Percentiles rank a stretch among this genome's conserved stretches.
Conservation (phyloP, 2,797 vertebrate species). For the Poliocrania exsul region DNA sequence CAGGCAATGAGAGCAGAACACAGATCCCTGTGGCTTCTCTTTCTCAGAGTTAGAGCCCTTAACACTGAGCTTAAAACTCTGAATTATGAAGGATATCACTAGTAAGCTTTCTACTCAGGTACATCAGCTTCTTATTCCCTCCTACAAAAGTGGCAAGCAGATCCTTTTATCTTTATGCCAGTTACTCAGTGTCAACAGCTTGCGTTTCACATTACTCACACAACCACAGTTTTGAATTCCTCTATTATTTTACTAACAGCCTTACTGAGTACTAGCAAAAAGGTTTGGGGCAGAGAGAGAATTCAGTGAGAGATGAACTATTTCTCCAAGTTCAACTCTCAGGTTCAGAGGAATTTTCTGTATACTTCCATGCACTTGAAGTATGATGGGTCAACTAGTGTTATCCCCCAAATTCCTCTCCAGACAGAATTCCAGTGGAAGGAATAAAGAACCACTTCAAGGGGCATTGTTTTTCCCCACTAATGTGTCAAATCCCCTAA, state of each 20-base stretch:
- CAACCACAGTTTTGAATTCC: neutral
- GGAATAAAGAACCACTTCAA: slow-evolving; percentile 18
- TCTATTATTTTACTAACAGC: neutral
- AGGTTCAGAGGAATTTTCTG: neutral
- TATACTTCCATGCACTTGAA: neutral
- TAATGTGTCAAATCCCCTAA: neutral
- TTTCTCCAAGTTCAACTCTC: neutral
- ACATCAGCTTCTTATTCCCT: neutral
- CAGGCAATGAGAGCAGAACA: neutral
- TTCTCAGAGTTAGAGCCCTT: neutral
- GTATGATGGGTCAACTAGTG: neutral
- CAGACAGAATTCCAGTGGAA: neutral
- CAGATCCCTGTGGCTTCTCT: neutral
- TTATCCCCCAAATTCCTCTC: neutral
- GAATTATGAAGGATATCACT: neutral
- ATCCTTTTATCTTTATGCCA: neutral
- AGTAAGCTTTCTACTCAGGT: neutral
- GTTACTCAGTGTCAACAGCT: neutral
- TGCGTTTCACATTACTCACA: neutral
- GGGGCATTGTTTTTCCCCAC: neutral
- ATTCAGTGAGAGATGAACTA: neutral
- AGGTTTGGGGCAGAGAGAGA: neutral
- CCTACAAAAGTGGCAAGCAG: neutral
- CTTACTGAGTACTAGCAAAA: neutral
- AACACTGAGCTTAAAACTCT: neutral